Evolutionary conservation across 2,888 invertebrate species (phyloP).

Genomic region (Plusia festucae): DNA sequence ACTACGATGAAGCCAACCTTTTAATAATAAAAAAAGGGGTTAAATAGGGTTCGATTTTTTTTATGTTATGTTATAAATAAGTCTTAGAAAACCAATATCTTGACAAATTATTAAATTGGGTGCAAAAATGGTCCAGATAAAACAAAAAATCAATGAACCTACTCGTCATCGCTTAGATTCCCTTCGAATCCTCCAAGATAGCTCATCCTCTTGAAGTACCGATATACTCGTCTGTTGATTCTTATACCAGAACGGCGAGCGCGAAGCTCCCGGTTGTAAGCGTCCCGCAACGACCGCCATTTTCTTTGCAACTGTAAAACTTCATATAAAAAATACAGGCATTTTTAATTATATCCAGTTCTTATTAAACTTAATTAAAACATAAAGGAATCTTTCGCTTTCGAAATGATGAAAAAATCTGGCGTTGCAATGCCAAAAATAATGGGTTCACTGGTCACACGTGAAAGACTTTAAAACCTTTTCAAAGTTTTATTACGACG

Average conservation of each 20-base stretch:
- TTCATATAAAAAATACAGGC: slow-evolving; percentile 52
- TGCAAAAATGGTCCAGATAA: not conserved
- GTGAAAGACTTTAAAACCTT: slow-evolving; percentile 6
- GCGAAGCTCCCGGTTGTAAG: slow-evolving; percentile 82
- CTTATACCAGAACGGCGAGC: slow-evolving; percentile 69
- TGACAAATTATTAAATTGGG: no score
- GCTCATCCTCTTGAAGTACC: slow-evolving; percentile 82
- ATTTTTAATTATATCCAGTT: slow-evolving; percentile 8
- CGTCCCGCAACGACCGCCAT: slow-evolving; percentile 85
- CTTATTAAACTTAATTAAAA: not conserved
- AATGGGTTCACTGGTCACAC: not conserved
- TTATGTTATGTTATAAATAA: no score
- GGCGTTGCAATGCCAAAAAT: not conserved
- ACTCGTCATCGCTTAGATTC: slow-evolving; percentile 74
- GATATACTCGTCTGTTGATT: slow-evolving; percentile 75
- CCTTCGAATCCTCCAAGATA: slow-evolving; percentile 83
- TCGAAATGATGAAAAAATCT: not conserved
- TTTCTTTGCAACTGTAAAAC: slow-evolving; percentile 83
- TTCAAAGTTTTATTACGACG: not conserved
- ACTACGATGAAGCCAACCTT: not conserved
- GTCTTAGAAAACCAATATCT: no score
- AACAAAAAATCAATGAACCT: slow-evolving; percentile 52
- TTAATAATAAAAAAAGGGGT: no score
- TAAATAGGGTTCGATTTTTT: no score
- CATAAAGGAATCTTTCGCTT: no score